These are phyloP conservation scores for Whitmania pigra DNA, from an alignment of 1,140 invertebrate species.

Conservation along the genomic window DNA sequence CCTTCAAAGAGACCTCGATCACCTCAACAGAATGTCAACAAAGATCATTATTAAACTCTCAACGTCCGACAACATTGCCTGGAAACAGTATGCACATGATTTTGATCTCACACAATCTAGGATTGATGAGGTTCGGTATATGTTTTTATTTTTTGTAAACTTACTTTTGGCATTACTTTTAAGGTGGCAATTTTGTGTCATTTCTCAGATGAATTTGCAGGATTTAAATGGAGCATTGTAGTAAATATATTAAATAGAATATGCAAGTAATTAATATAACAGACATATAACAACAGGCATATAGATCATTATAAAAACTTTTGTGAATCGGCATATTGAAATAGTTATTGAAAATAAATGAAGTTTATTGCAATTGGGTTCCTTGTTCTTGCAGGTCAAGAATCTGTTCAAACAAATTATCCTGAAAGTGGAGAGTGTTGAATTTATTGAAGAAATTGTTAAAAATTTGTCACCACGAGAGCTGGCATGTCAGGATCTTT, in stretches of 20 bases:
- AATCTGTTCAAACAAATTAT: conserved; percentile 30
- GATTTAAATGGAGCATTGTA: too few relatives aligned
- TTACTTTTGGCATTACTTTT: too few relatives aligned
- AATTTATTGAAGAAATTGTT: conserved; percentile 20
- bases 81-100: conserved; percentile 14
- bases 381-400: conserved; percentile 28
- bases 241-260: too few relatives aligned
- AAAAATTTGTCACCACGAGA: background rate
- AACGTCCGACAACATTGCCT: background rate
- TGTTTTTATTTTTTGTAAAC: too few relatives aligned
- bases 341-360: too few relatives aligned
- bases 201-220: too few relatives aligned
- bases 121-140: conserved; percentile 19
- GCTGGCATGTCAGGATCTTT: background rate
- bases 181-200: too few relatives aligned
- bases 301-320: too few relatives aligned
- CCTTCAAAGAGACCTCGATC: conserved; percentile 29
- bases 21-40: conserved; percentile 27
- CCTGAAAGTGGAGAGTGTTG: conserved; percentile 29
- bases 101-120: conserved; percentile 12
- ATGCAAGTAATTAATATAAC: too few relatives aligned
- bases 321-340: too few relatives aligned
- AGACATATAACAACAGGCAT: too few relatives aligned
- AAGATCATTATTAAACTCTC: background rate
- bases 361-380: background rate